Evolutionary conservation across 2,797 vertebrate species (phyloP).

Genomic region (Pseudochromis fuscus): DNA sequence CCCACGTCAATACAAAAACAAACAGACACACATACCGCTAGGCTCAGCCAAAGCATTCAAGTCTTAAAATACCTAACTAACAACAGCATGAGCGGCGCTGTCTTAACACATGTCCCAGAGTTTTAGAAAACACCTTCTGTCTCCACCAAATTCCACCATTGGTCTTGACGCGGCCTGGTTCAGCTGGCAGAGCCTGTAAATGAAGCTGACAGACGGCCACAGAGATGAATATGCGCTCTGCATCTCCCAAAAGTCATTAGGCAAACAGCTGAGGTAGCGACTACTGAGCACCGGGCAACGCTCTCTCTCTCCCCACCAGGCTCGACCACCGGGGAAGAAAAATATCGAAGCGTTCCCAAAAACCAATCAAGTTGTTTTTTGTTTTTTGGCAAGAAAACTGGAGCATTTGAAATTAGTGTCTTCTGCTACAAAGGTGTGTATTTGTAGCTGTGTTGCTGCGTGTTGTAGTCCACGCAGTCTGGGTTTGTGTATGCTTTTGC

Average conservation of each 20-base stretch:
- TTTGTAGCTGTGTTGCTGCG: neutral
- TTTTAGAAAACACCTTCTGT: conserved; percentile 52
- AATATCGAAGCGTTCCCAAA: conserved; percentile 66
- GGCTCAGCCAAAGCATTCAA: conserved; percentile 36
- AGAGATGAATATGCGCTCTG: conserved; percentile 69
- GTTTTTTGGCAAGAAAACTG: conserved; percentile 60
- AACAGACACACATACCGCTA: neutral
- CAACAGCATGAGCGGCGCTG: conserved; percentile 22
- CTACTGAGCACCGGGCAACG: conserved; percentile 55
- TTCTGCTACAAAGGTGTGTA: conserved; percentile 28
- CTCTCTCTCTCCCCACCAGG: conserved; percentile 42
- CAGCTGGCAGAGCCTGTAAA: conserved; percentile 56
- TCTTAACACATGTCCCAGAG: conserved; percentile 43
- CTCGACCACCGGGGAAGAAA: conserved; percentile 55
- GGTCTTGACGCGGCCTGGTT: conserved; percentile 41
- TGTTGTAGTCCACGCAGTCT: conserved; percentile 1
- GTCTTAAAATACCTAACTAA: conserved; percentile 46
- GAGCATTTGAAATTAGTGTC: conserved; percentile 53
- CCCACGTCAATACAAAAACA: conserved; percentile 49
- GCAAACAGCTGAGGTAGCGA: conserved; percentile 80
- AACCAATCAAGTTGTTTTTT: conserved; percentile 61
- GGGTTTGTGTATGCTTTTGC: conserved; percentile 2
- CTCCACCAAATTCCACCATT: conserved; percentile 22
- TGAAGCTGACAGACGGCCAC: conserved; percentile 72
- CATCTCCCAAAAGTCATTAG: conserved; percentile 80